Conservation (phyloP, 1,140 invertebrate genomes). For the Anthonomus grandis region DNA sequence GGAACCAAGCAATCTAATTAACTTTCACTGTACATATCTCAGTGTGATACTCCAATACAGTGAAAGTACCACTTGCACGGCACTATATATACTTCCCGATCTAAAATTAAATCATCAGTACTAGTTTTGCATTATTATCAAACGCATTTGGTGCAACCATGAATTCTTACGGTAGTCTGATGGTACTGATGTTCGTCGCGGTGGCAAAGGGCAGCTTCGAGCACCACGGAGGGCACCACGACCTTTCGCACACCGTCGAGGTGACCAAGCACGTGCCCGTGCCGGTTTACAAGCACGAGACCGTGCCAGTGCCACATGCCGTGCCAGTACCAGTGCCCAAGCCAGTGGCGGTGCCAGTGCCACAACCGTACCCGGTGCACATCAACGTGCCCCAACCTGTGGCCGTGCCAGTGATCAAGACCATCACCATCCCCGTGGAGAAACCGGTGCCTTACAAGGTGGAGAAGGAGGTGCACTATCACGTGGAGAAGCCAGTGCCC, state of each 20-base stretch:
- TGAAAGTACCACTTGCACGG: not conserved
- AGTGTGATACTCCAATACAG: too few species aligned
- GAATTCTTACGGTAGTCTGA: conserved; percentile 14
- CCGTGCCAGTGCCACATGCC: conserved; percentile 62
- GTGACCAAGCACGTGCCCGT: conserved; percentile 64
- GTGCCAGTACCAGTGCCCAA: conserved; percentile 67
- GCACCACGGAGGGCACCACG: conserved; percentile 38
- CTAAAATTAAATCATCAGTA: conserved; percentile 5
- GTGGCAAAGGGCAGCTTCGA: conserved; percentile 38
- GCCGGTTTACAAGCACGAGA: conserved; percentile 66
- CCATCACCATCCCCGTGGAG: conserved; percentile 66
- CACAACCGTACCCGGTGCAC: conserved; percentile 70
- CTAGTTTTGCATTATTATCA: not conserved
- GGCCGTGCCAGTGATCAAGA: conserved; percentile 67
- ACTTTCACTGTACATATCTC: too few species aligned
- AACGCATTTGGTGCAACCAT: not conserved
- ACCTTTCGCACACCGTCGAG: conserved; percentile 62
- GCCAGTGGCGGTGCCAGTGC: conserved; percentile 64
- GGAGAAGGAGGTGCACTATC: conserved; percentile 69
- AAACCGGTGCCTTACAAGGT: conserved; percentile 70
- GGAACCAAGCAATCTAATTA: too few species aligned
- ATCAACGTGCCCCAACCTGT: conserved; percentile 69
- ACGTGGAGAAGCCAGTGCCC: conserved; percentile 69
- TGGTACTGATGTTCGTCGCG: conserved; percentile 35
- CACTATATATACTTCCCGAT: conserved; percentile 2